phyloP scores from a whole-genome alignment of 2,113 vertebrate genomes.

The Mus pahari region DNA sequence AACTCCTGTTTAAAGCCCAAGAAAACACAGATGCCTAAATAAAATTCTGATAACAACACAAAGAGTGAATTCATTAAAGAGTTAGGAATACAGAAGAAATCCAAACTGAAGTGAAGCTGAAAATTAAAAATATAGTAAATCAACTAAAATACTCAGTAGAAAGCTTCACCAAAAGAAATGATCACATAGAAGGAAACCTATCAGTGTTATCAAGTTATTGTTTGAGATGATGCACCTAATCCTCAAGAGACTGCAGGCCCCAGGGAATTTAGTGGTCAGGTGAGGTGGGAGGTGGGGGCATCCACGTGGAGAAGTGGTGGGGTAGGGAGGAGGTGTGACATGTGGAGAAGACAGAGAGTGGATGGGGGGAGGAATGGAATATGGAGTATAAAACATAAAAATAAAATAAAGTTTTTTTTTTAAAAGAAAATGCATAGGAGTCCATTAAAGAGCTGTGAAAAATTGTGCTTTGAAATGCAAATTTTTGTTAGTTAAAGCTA shows the following conservation, averaged over 20 bases:
- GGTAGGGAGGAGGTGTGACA: too few relatives aligned
- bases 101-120: neutral
- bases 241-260: too few relatives aligned
- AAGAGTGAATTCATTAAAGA: neutral
- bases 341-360: too few relatives aligned
- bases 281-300: too few relatives aligned
- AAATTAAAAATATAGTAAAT: neutral
- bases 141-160: neutral
- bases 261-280: too few relatives aligned
- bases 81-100: neutral
- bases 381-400: too few relatives aligned
- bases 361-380: too few relatives aligned
- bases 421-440: neutral
- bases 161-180: neutral
- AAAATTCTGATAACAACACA: neutral
- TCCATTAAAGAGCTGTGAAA: neutral
- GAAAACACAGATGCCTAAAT: neutral
- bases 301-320: too few relatives aligned
- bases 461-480: neutral
- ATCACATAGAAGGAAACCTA: neutral
- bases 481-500: conserved; percentile 22
- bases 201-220: neutral
- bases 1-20: neutral
- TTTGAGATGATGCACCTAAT: too few relatives aligned
- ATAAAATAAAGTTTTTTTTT: too few relatives aligned